Evolutionary conservation across 2,888 invertebrate species (phyloP), one percentile per base, ranked within the genome.

Genomic region (Standfussiana lucernea): DNA sequence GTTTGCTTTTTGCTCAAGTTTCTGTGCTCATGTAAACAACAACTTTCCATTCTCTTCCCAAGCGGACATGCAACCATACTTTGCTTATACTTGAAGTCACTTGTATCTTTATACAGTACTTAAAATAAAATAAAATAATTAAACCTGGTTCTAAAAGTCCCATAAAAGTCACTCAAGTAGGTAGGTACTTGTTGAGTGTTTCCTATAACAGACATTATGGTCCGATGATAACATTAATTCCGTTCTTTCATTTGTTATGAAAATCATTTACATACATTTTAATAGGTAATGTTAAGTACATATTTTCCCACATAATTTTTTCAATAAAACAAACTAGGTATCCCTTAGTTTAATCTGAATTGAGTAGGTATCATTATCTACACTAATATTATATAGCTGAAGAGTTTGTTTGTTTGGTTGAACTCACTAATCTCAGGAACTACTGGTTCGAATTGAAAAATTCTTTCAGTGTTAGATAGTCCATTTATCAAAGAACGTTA

Each of bases 251-350:
- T 21, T 42, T 50, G 35, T 24, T 15, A 50, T 32, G 15, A 28
- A 24, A 28, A 67, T 67, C 18, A 50, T 35, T 78, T 77, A 32
- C 32, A 35, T 42, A 42, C n/a, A n/a, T n/a, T n/a, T n/a, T n/a
- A n/a, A n/a, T n/a, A n/a, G n/a, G n/a, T n/a, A n/a, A n/a, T n/a
- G n/a, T n/a, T n/a, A n/a, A n/a, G n/a, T n/a, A 32, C 32, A 35
- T 42, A 42, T 50, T 67, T 77, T 77, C 77, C 77, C 67, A 77
- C 47, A 47, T 32, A 32, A 21, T 32, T 59, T 21, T 59, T 3
- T n/a, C n/a, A n/a, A n/a, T n/a, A n/a, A n/a, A n/a, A n/a, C n/a
- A n/a, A n/a, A n/a, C n/a, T n/a, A n/a, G n/a, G n/a, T n/a, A n/a
- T n/a, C n/a, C n/a, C n/a, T n/a, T n/a, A n/a, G n/a, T n/a, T n/a